Evolutionary conservation across 2,888 invertebrate species (phyloP), one percentile per base, ranked within the genome.

Genomic region (Phaonia tiefii): DNA sequence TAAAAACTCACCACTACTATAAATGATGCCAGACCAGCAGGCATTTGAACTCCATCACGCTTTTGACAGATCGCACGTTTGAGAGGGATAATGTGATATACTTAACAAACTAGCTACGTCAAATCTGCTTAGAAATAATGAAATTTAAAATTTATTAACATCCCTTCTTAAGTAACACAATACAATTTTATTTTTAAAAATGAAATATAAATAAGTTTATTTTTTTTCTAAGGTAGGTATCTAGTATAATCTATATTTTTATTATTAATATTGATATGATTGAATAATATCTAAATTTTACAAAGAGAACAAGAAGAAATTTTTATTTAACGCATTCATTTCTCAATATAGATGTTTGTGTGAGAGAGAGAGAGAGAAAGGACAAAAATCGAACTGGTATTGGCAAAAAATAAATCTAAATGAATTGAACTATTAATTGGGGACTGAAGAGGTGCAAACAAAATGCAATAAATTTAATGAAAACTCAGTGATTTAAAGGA

Each of bases 231-330:
- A 20, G n/a, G n/a, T n/a, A n/a, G n/a, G n/a, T n/a, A n/a, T n/a
- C n/a, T 25, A 56, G 13, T 46, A 44, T 60, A 44, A 46, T 42
- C 15, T 31, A 31, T 31, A 31, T 31, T n/a, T n/a, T 3, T 31
- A 31, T 5, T 31, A 31, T 60, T 51, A 42, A 63, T 65, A 79
- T 71, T 80, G 80, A 80, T 83, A 83, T 80, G 80, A 66, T 77
- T 72, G 72, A 78, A 77, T 77, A 71, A 65, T 67, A 4, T 65
- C 37, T 58, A 60, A 26, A n/a, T 11, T 80, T 77, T 70, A 74
- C 66, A 75, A 39, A 56, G 11, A 46, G 67, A 74, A 37, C 22
- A 26, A 17, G 22, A 60, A 39, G 56, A 10, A 44, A 5, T 20
- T 67, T n/a, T 44, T 42, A 66, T 66, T 54, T 25, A 11, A n/a